Base-by-base conservation (phyloP, 2,113 vertebrate species). In the Vulpes lagopus region DNA sequence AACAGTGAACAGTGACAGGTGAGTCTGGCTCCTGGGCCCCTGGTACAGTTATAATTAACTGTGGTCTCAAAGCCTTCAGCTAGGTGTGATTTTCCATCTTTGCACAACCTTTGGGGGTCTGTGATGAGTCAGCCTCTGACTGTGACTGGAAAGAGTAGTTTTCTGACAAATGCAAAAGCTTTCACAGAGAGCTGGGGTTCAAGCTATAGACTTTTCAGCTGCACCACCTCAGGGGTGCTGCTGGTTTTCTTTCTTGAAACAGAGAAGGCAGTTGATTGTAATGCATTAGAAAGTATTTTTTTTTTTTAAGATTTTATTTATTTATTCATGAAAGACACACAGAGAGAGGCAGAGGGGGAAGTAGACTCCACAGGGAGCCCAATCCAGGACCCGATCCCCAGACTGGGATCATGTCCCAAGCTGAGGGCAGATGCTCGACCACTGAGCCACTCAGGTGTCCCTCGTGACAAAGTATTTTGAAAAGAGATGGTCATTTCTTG, bases 1-100 rank as follows among this genome's bases (percentile, higher is more conserved):
- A 95, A 94, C 97, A 97, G 96, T 97, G 96, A 98, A 97, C 87
- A 59, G 97, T 96, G 95, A 95, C 96, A 95, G 96, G 97, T 96
- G 78, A 97, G 84, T 65, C 51, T 5, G 0, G 22, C 76, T 81
- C n/a, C 53, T 5, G 1, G 79, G 69, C 62, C 65, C 30, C 79
- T 30, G 15, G 73, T 79, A 76, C 8, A 88, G 25, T 96, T 96
- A 93, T 71, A 91, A 98, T 96, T 96, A 98, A 97, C 96, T 23
- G 3, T 9, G 76, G 79, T 67, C 89, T 96, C 91, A 35, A 11
- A n/a, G 67, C 74, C 43, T 96, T 96, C 76, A 93, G 69, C 78
- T 92, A 91, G 89, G 97, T 95, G 88, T 92, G 94, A 64, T 95
- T 98, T 98, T 96, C 86, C 49, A 2, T 82, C 91, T 92, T 87